Conservation (phyloP, 2,113 vertebrate genomes). For the Anolis sagrei region DNA sequence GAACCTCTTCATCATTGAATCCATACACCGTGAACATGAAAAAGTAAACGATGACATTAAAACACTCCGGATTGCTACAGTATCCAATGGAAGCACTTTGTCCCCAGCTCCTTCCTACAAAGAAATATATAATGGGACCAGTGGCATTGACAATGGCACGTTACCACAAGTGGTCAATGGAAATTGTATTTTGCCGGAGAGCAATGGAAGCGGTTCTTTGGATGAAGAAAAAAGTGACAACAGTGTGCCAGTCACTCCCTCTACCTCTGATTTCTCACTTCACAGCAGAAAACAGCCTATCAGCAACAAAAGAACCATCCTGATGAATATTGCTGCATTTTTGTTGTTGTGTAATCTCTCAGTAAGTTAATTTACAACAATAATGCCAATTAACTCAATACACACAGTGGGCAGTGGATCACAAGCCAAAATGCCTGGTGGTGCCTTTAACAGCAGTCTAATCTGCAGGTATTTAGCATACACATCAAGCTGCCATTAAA, state of each 20-base stretch:
- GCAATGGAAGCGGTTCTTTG: neutral
- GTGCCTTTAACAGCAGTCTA: neutral
- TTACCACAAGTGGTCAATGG: slow-evolving; percentile 58
- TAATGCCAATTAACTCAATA: neutral
- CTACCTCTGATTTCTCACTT: slow-evolving; percentile 67
- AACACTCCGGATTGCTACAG: slow-evolving; percentile 82
- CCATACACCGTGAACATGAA: slow-evolving; percentile 84
- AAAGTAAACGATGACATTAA: slow-evolving; percentile 65
- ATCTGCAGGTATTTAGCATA: neutral
- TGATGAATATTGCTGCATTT: slow-evolving; percentile 91
- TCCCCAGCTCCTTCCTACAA: slow-evolving; percentile 72
- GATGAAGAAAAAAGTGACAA: slow-evolving; percentile 65
- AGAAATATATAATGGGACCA: slow-evolving; percentile 79
- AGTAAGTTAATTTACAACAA: slow-evolving; percentile 70
- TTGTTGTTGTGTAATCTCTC: slow-evolving; percentile 89
- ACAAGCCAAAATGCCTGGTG: neutral
- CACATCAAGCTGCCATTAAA: neutral
- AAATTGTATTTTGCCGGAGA: slow-evolving; percentile 33
- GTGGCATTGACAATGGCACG: slow-evolving; percentile 48
- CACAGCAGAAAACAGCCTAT: slow-evolving; percentile 39
- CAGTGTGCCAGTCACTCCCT: slow-evolving; percentile 38
- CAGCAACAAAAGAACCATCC: slow-evolving; percentile 79
- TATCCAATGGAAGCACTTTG: slow-evolving; percentile 70
- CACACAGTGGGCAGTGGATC: neutral
- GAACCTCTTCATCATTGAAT: slow-evolving; percentile 95